Conservation (phyloP, 35 echinoderm and acorn worm genomes). For the Apostichopus japonicus region DNA sequence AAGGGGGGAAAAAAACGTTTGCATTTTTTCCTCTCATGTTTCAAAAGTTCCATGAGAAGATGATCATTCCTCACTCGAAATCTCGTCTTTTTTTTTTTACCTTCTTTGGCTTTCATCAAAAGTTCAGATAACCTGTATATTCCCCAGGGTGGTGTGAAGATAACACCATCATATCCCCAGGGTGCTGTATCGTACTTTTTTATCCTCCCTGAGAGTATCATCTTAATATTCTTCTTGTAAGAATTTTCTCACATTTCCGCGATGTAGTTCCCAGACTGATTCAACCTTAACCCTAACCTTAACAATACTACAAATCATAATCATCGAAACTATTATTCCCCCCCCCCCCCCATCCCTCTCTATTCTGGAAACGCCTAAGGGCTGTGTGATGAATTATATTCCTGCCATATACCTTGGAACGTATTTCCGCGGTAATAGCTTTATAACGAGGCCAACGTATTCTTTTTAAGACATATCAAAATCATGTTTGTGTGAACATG, state of each 20-base stretch:
- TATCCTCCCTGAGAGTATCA: background rate
- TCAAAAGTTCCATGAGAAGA: background rate
- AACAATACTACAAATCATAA: conserved; percentile 23
- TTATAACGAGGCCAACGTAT: no score
- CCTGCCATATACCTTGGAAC: no score
- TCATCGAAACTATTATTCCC: conserved; percentile 1
- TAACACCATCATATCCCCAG: conserved; percentile 14
- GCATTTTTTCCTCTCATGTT: background rate
- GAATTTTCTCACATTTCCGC: conserved; percentile 33
- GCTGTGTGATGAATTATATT: no score
- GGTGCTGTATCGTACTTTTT: conserved; percentile 31
- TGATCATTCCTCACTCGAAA: background rate
- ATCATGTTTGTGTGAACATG: no score
- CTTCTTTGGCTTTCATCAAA: background rate
- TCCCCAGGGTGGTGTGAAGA: conserved; percentile 24
- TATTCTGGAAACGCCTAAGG: background rate
- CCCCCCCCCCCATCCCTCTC: background rate
- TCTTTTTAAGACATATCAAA: no score
- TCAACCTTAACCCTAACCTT: background rate
- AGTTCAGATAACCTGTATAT: conserved; percentile 1
- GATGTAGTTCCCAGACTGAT: background rate
- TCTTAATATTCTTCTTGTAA: conserved; percentile 7
- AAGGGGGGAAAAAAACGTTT: background rate
- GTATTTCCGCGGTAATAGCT: no score
- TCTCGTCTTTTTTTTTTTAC: background rate